phyloP scores from a whole-genome alignment of 2,888 invertebrate genomes.

The Dasypolia templi region DNA sequence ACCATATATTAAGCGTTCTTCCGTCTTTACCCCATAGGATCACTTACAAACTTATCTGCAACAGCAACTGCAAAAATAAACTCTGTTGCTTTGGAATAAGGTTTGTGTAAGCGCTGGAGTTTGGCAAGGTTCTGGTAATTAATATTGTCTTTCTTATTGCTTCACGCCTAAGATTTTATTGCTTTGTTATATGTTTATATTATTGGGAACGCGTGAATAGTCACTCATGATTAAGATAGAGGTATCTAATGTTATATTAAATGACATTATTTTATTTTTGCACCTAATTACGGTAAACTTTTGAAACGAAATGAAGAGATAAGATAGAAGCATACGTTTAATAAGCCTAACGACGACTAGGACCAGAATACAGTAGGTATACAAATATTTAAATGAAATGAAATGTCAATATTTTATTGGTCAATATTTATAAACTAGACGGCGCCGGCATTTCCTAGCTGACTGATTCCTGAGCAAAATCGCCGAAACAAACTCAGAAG shows the following conservation, averaged over 20 bases:
- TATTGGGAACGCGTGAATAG: constrained; percentile 64
- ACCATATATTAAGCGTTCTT: constrained; percentile 89
- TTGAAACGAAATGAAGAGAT: not conserved
- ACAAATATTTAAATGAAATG: too few relatives aligned
- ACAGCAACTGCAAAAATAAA: constrained; percentile 41
- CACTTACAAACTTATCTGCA: constrained; percentile 65
- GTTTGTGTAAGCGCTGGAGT: constrained; percentile 33
- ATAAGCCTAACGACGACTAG: not conserved
- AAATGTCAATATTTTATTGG: too few relatives aligned
- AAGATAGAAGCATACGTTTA: not conserved
- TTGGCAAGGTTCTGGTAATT: constrained; percentile 77
- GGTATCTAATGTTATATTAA: not conserved
- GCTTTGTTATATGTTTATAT: constrained; percentile 71
- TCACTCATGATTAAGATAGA: constrained; percentile 44
- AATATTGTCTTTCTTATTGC: constrained; percentile 89
- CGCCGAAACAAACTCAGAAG: too few relatives aligned
- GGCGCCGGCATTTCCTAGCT: too few relatives aligned
- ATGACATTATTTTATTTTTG: not conserved
- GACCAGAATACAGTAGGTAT: too few relatives aligned
- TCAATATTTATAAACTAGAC: too few relatives aligned
- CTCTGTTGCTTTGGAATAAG: constrained; percentile 66
- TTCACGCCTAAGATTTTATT: constrained; percentile 90
- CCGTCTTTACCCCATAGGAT: constrained; percentile 82
- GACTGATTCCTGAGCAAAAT: too few relatives aligned
- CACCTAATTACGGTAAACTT: not conserved